A percentile compares a stretch with the other conserved stretches of the same genome.
These are phyloP conservation scores for Scotopteryx bipunctaria DNA, from an alignment of 2,888 invertebrate species.

Conservation along the genomic window DNA sequence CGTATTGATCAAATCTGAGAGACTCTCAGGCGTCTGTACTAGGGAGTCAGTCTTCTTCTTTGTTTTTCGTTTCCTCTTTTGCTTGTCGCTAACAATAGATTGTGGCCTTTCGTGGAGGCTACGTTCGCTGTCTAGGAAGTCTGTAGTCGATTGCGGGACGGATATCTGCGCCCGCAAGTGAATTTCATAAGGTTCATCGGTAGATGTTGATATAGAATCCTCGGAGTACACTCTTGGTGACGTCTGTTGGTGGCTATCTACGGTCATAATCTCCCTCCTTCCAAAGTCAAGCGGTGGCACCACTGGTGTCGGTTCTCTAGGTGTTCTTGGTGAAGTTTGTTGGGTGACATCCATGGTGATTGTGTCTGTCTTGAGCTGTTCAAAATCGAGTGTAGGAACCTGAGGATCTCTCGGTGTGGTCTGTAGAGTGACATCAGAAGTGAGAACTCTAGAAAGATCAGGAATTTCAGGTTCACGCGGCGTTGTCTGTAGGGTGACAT, in stretches of 20 bases:
- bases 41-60: slow-evolving; percentile 72
- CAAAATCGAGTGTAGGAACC: slow-evolving; percentile 23
- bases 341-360: slow-evolving; percentile 53
- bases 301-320: slow-evolving; percentile 33
- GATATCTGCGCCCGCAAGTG: slow-evolving; percentile 83
- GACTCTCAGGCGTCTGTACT: slow-evolving; percentile 70
- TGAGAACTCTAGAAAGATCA: slow-evolving; percentile 4
- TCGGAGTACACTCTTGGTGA: slow-evolving; percentile 83
- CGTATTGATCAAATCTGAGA: slow-evolving; percentile 77
- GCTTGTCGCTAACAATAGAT: slow-evolving; percentile 60
- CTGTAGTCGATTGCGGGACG: slow-evolving; percentile 72
- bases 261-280: slow-evolving; percentile 46
- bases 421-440: slow-evolving; percentile 38
- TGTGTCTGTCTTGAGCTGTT: slow-evolving; percentile 36
- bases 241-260: slow-evolving; percentile 62
- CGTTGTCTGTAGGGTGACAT: slow-evolving; percentile 44
- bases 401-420: slow-evolving; percentile 39
- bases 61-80: slow-evolving; percentile 68
- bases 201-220: slow-evolving; percentile 76
- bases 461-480: slow-evolving; percentile 13
- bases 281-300: slow-evolving; percentile 44
- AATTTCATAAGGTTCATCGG: slow-evolving; percentile 84
- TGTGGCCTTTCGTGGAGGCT: slow-evolving; percentile 57
- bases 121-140: slow-evolving; percentile 71
- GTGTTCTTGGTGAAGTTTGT: slow-evolving; percentile 84